Conservation (phyloP, 2,113 vertebrate genomes). For the Indri indri region DNA sequence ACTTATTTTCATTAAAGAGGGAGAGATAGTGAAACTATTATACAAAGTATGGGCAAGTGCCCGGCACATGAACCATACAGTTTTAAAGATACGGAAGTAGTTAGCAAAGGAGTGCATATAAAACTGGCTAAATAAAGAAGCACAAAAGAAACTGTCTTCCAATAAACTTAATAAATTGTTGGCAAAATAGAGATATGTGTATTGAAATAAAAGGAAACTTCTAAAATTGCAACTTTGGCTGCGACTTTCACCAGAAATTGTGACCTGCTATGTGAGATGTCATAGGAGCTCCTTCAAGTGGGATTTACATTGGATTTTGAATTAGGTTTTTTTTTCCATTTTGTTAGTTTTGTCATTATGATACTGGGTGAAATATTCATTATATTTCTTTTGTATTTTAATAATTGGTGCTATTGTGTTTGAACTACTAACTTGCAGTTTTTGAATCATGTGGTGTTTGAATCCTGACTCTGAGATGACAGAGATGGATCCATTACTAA, state of each 20-base stretch:
- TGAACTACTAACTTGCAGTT: background rate
- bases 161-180: background rate
- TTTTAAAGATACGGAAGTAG: background rate
- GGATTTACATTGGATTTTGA: background rate
- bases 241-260: background rate
- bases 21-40: background rate
- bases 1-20: background rate
- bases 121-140: background rate
- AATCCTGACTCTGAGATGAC: background rate
- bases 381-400: background rate
- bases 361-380: background rate
- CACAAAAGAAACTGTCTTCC: background rate
- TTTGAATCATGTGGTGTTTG: no score
- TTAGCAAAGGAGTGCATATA: background rate
- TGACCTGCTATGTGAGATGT: background rate
- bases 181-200: background rate
- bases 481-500: background rate
- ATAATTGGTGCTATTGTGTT: background rate
- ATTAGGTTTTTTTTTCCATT: background rate
- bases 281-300: background rate
- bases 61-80: rapidly evolving
- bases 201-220: background rate
- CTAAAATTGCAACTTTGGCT: background rate
- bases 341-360: background rate
- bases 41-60: rapidly evolving